Conservation (phyloP, 2,797 vertebrate species). For the Trichosurus vulpecula region DNA sequence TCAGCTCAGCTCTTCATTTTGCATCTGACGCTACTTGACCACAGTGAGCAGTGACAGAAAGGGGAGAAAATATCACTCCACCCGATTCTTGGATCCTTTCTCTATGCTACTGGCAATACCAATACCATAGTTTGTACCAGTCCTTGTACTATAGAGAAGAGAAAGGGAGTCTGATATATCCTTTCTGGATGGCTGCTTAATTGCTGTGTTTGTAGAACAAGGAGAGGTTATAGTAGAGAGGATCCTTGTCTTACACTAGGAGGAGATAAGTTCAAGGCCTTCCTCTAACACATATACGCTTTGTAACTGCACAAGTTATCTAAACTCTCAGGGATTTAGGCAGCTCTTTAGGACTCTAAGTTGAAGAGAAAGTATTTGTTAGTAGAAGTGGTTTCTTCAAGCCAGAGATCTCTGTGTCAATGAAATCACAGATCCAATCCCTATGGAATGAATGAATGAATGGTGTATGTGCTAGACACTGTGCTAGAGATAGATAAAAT, state of each 20-base stretch:
- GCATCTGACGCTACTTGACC: neutral
- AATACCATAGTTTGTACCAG: conserved; percentile 3
- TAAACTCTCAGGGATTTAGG: neutral
- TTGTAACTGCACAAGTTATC: neutral
- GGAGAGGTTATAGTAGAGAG: neutral
- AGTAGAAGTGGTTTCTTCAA: neutral
- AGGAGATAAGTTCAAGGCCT: neutral
- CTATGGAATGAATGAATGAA: neutral
- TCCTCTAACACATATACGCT: neutral
- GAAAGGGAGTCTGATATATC: neutral
- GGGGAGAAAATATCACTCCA: conserved; percentile 12
- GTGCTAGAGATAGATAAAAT: neutral
- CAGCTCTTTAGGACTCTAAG: neutral
- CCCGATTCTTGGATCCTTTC: conserved; percentile 10
- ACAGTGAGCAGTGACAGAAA: neutral
- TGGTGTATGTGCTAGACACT: neutral
- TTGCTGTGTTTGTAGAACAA: neutral
- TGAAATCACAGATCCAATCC: neutral
- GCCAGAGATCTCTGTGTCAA: neutral
- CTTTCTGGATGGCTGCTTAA: neutral
- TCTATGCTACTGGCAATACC: neutral
- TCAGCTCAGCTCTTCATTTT: conserved; percentile 26
- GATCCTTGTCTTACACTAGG: neutral
- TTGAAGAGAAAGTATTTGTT: neutral
- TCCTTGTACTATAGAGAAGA: neutral